Evolutionary conservation across 2,888 invertebrate species (phyloP).

Genomic region (Mythimna albipuncta): DNA sequence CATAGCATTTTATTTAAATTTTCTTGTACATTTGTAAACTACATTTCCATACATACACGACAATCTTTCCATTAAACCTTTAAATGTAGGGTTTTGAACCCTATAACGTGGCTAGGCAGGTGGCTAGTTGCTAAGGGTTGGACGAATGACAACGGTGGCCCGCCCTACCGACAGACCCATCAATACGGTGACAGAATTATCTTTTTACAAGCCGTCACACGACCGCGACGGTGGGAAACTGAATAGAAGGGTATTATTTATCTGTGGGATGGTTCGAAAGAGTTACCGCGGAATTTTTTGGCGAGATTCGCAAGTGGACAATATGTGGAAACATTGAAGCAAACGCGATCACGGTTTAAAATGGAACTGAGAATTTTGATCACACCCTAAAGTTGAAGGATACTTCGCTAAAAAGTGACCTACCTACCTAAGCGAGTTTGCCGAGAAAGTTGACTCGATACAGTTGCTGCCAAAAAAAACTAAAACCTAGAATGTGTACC

Average conservation of each 20-base stretch:
- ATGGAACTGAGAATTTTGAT: no score
- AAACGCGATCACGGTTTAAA: no score
- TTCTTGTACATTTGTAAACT: neutral
- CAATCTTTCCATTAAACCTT: conserved; percentile 2
- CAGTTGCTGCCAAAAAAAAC: no score
- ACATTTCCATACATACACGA: neutral
- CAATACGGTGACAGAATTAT: conserved; percentile 22
- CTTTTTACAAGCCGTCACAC: conserved; percentile 7
- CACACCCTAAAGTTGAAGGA: no score
- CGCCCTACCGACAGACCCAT: conserved; percentile 9
- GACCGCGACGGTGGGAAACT: neutral
- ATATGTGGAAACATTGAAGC: no score
- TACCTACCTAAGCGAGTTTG: no score
- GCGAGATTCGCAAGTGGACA: no score
- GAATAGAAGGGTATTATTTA: conserved; percentile 13
- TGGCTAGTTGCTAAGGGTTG: conserved; percentile 11
- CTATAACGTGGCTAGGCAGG: conserved; percentile 12
- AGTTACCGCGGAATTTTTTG: no score
- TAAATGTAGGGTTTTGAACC: conserved; percentile 4
- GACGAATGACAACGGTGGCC: conserved; percentile 43
- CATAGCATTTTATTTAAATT: neutral
- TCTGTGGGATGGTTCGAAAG: neutral
- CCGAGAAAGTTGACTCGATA: no score
- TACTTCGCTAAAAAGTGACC: no score
- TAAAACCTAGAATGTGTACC: no score